Percentiles rank a stretch among this genome's conserved stretches.
These are phyloP conservation scores for Anastrepha obliqua DNA, from an alignment of 1,140 invertebrate species.

Conservation along the genomic window DNA sequence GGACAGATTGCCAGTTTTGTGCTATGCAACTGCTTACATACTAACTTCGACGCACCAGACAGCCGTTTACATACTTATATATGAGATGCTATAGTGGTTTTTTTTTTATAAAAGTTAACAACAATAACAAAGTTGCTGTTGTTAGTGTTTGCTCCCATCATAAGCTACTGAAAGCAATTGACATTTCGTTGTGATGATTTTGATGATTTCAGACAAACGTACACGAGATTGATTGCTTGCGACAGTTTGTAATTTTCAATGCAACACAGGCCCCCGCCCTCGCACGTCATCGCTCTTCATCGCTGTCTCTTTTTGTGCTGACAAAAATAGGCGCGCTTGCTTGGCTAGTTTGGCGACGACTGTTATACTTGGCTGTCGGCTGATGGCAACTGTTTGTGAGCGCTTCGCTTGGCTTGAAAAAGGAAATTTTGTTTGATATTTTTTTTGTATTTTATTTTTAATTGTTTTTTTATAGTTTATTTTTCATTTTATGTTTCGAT, in stretches of 20 bases:
- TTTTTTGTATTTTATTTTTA: neutral
- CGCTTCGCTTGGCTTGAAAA: neutral
- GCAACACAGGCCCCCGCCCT: neutral
- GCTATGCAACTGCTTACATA: constrained; percentile 59
- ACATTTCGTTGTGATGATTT: constrained; percentile 41
- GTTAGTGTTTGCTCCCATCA: neutral
- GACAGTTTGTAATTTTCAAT: constrained; percentile 64
- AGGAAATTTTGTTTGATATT: neutral
- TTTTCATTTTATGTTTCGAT: neutral
- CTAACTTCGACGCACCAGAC: neutral
- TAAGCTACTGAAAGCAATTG: neutral
- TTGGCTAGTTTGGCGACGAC: neutral
- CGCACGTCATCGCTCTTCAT: neutral
- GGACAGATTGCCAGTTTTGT: constrained; percentile 72
- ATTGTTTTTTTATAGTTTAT: neutral
- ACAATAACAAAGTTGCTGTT: too few relatives aligned
- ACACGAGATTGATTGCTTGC: constrained; percentile 71
- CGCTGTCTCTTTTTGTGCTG: neutral
- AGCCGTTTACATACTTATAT: neutral
- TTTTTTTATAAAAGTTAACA: neutral
- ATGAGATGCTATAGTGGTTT: too few relatives aligned
- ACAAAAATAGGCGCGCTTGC: neutral
- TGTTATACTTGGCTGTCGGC: neutral
- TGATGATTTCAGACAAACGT: constrained; percentile 22
- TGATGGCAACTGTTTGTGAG: neutral